Evolutionary conservation across 2,797 vertebrate genomes (phyloP).

Genomic region (Scomberomorus guttatus): DNA sequence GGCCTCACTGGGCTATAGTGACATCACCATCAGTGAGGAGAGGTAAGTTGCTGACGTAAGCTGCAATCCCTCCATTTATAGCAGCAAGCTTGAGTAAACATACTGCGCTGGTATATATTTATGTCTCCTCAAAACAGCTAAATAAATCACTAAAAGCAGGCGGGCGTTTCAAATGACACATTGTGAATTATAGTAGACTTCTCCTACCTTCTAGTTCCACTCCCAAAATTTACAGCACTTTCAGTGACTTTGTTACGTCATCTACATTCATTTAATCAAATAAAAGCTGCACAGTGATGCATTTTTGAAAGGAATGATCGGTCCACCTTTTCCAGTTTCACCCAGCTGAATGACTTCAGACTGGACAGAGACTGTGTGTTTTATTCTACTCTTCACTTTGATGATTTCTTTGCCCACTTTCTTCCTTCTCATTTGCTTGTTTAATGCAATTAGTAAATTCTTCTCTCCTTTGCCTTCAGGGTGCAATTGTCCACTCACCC

Average conservation of each 20-base stretch:
- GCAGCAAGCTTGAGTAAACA: neutral
- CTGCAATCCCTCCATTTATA: neutral
- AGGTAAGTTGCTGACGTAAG: neutral
- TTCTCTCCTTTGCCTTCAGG: neutral
- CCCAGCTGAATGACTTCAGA: neutral
- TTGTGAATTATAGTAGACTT: constrained; percentile 18
- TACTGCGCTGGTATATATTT: constrained; percentile 3
- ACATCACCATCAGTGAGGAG: constrained; percentile 12
- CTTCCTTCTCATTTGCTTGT: neutral
- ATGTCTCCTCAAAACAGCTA: neutral
- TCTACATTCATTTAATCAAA: constrained; percentile 34
- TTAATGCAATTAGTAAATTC: constrained; percentile 3
- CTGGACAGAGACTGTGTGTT: neutral
- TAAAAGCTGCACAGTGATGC: neutral
- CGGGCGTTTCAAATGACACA: neutral
- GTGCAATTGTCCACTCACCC: neutral
- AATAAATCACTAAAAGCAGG: constrained; percentile 42
- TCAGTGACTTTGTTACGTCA: constrained; percentile 8
- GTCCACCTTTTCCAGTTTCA: neutral
- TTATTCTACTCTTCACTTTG: neutral
- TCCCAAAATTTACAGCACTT: constrained; percentile 27
- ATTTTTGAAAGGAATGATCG: constrained; percentile 3
- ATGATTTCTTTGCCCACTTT: neutral
- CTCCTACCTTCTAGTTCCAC: neutral
- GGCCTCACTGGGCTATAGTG: neutral